These are phyloP conservation scores for Elanus axillaris DNA, from an alignment of 2,113 vertebrate genomes.

Conservation along the genomic window DNA sequence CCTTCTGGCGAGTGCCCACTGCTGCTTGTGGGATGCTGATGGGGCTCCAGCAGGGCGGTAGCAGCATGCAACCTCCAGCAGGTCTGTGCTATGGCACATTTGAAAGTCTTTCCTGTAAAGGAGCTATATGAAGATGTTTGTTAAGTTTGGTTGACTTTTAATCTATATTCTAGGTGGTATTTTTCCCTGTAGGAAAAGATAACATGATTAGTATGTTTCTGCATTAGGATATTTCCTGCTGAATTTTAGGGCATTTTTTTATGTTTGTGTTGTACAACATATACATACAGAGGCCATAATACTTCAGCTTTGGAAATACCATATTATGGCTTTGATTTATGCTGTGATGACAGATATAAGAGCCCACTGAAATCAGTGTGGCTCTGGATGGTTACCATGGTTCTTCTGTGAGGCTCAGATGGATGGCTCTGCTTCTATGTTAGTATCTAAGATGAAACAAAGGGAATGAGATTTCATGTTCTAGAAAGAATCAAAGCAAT, in stretches of 20 bases:
- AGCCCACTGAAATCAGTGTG: neutral
- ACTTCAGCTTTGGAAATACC: neutral
- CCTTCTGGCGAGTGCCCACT: neutral
- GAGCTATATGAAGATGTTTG: neutral
- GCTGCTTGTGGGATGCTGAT: neutral
- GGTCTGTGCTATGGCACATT: neutral
- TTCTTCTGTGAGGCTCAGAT: neutral
- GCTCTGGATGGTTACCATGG: slow-evolving; percentile 48
- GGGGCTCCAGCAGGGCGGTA: neutral
- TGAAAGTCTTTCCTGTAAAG: neutral
- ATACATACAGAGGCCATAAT: neutral
- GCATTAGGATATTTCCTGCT: neutral
- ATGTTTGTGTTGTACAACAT: neutral
- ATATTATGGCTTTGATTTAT: neutral
- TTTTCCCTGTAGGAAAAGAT: neutral
- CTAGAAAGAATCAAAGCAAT: neutral
- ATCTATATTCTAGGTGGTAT: fast-evolving
- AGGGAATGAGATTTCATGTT: neutral
- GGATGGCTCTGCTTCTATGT: neutral
- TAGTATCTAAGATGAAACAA: slow-evolving; percentile 9
- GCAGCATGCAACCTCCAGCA: neutral
- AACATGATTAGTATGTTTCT: neutral
- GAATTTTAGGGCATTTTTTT: neutral
- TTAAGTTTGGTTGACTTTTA: neutral
- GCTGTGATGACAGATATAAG: neutral